Evolutionary conservation across 2,113 vertebrate species (phyloP), one percentile per base, ranked within the genome.

Genomic region (Progne subis): DNA sequence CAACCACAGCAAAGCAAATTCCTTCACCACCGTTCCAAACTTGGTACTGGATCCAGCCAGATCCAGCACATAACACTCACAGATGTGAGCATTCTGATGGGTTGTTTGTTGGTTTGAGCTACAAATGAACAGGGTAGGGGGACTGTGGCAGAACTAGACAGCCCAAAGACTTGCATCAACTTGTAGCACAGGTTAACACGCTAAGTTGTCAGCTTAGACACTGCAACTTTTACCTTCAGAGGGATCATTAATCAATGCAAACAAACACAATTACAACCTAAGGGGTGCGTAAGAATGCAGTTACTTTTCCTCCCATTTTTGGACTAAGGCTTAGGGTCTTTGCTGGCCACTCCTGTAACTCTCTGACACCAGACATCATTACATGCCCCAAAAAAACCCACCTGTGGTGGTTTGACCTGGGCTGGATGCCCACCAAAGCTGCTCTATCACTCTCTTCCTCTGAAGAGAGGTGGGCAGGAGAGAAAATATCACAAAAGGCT

Each of bases 301-400:
- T 23, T 71, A 19, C 28, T 90, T 82, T 90, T 74, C 43, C 8
- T 61, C 44, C 12, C 0, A 0, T 46, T 63, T 56, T 18, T 67
- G 43, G 25, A 47, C 15, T 50, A 56, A 61, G 28, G 34, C 18
- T 25, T 32, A 24, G 6, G 19, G 50, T 49, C 24, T 44, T 53
- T 18, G 52, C n/a, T 77, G 72, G 65, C 47, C 10, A 34, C 14
- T 75, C 25, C 44, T 31, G 5, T 1, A 2, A 39, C 23, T 63
- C 39, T 76, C 13, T 0, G 0, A 32, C 32, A 82, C 4, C 13
- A 31, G 26, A 39, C 5, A 49, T 41, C 31, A 26, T 1, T 2
- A 26, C 26, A 78, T 0, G 0, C 2, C 44, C 29, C 18, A 19
- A 46, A 29, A 72, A 28, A 61, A 52, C 37, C 37, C 19, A 6